phyloP scores from a whole-genome alignment of 2,797 vertebrate species.

The Acanthiza pusilla region DNA sequence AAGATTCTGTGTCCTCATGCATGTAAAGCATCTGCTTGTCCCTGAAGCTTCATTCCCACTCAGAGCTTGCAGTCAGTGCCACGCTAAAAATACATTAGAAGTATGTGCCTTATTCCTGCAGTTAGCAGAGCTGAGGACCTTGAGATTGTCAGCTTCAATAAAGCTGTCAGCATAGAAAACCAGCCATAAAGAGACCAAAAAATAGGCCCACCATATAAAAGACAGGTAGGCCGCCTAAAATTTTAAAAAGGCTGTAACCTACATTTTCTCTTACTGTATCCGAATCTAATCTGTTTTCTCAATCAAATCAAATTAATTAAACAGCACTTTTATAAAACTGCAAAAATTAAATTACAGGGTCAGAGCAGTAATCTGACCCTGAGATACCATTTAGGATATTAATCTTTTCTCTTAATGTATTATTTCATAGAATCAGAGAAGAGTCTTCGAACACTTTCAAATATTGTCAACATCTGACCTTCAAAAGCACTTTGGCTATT shows the following conservation, averaged over 20 bases:
- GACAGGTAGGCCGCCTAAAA: background rate
- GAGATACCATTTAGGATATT: background rate
- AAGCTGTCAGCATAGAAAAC: background rate
- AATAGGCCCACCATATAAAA: background rate
- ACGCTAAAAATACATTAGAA: background rate
- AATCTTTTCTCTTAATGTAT: background rate
- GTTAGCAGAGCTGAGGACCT: background rate
- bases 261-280: background rate
- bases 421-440: background rate
- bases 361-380: background rate
- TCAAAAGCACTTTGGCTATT: slow-evolving; percentile 14
- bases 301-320: background rate
- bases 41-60: background rate
- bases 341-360: background rate
- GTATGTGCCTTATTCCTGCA: background rate
- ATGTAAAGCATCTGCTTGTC: slow-evolving; percentile 13
- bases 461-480: background rate
- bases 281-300: background rate
- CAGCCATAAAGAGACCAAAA: background rate
- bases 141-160: background rate
- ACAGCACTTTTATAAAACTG: background rate
- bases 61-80: background rate
- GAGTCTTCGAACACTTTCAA: background rate
- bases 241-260: background rate
- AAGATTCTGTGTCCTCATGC: background rate